phyloP scores from a whole-genome alignment of 2,888 invertebrate genomes.

The Byasa hedistus region DNA sequence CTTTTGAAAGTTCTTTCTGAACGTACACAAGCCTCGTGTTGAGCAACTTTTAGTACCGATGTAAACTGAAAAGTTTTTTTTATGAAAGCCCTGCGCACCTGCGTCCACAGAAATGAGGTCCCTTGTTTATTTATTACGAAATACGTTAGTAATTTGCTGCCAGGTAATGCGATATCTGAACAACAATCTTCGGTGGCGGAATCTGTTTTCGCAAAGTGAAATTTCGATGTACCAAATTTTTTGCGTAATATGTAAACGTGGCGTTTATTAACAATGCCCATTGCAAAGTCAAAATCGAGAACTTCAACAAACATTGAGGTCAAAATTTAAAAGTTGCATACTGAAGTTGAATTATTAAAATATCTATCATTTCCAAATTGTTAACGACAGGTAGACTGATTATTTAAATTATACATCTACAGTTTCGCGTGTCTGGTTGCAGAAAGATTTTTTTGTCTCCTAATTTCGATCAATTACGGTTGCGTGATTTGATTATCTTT shows the following conservation, averaged over 20 bases:
- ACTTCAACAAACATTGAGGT: conserved; percentile 10
- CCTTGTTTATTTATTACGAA: conserved; percentile 47
- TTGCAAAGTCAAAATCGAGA: conserved; percentile 5
- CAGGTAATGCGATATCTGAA: conserved; percentile 29
- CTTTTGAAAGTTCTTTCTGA: conserved; percentile 69
- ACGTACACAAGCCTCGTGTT: conserved; percentile 43
- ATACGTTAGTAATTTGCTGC: conserved; percentile 29
- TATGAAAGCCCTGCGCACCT: conserved; percentile 48
- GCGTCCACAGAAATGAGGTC: conserved; percentile 42
- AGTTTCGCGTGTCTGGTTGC: conserved; percentile 65
- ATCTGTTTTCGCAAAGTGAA: conserved; percentile 26
- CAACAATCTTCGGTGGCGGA: conserved; percentile 30
- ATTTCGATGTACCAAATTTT: conserved; percentile 13
- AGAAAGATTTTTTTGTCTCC: conserved; percentile 68
- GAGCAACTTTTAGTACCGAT: conserved; percentile 46
- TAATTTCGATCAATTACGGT: conserved; percentile 64
- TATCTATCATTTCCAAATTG: conserved; percentile 55
- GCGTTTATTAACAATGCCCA: conserved; percentile 9
- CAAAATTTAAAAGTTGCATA: conserved; percentile 39
- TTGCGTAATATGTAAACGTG: conserved; percentile 4
- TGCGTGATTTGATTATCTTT: conserved; percentile 61
- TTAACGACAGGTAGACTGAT: conserved; percentile 63
- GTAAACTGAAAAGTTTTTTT: conserved; percentile 29
- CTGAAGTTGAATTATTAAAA: conserved; percentile 53
- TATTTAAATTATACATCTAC: conserved; percentile 61